Conservation (phyloP, 2,113 vertebrate genomes). For the Leiothrix lutea region DNA sequence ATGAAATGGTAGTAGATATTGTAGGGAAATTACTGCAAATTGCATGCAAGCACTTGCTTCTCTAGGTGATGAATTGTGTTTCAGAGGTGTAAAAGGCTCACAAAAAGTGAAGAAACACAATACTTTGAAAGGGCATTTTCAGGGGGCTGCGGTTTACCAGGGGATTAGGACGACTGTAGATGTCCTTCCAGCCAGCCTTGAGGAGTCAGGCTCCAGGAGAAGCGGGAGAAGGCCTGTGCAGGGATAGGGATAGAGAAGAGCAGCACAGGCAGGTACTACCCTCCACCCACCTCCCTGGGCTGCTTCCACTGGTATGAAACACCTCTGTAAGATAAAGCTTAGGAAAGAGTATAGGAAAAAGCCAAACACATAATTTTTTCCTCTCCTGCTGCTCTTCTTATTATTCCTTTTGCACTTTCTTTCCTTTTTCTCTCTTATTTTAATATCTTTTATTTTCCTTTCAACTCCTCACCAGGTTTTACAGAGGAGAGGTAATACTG, state of each 20-base stretch:
- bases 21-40: neutral
- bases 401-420: neutral
- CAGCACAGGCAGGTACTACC: rapidly evolving
- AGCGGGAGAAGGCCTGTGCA: neutral
- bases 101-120: rapidly evolving
- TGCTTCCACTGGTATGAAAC: neutral
- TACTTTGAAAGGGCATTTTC: neutral
- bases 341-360: neutral
- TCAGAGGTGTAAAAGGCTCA: neutral
- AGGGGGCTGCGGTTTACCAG: neutral
- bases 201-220: neutral
- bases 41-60: neutral
- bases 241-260: neutral
- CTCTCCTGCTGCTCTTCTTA: rapidly evolving
- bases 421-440: neutral
- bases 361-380: rapidly evolving
- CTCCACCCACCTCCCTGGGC: rapidly evolving
- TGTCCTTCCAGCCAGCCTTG: neutral
- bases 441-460: neutral
- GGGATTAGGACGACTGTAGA: neutral
- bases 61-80: neutral
- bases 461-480: neutral
- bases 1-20: neutral
- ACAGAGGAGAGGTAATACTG: neutral
- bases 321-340: neutral